Percentiles rank a stretch among this genome's conserved stretches.
Conservation (phyloP, 2,888 invertebrate species). For the Caenorhabditis panamensis region DNA sequence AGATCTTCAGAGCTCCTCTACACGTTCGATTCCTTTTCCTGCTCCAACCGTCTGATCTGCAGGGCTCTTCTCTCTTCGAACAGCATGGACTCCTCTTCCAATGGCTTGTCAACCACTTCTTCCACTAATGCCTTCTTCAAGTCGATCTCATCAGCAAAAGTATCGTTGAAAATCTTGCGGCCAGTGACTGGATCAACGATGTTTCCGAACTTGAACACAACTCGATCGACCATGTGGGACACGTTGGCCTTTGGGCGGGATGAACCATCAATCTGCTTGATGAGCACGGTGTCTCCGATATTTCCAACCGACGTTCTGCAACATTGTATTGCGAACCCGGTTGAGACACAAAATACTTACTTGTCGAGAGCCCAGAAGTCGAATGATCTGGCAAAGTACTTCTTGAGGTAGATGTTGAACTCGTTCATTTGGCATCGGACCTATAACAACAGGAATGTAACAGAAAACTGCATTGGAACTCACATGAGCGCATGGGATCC, state of each 20-base stretch:
- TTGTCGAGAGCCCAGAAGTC: constrained; percentile 79
- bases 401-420: constrained; percentile 78
- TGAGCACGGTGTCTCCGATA: constrained; percentile 76
- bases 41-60: constrained; percentile 65
- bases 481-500: constrained; percentile 76
- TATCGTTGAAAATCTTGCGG: constrained; percentile 72
- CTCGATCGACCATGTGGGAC: constrained; percentile 71
- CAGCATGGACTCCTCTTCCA: constrained; percentile 71
- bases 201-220: constrained; percentile 76
- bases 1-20: constrained; percentile 40
- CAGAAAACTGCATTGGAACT: neutral
- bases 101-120: constrained; percentile 73
- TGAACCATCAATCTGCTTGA: constrained; percentile 70
- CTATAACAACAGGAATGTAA: constrained; percentile 46
- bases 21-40: constrained; percentile 56
- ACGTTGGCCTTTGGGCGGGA: constrained; percentile 74
- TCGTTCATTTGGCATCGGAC: constrained; percentile 77
- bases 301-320: constrained; percentile 59
- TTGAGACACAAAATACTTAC: constrained; percentile 19
- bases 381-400: constrained; percentile 75
- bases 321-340: neutral
- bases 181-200: constrained; percentile 77
- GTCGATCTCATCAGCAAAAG: constrained; percentile 73
- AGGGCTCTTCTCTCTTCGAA: constrained; percentile 74
- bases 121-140: constrained; percentile 72